Evolutionary conservation across 1,140 invertebrate species (phyloP).

Genomic region (Triops cancriformis): DNA sequence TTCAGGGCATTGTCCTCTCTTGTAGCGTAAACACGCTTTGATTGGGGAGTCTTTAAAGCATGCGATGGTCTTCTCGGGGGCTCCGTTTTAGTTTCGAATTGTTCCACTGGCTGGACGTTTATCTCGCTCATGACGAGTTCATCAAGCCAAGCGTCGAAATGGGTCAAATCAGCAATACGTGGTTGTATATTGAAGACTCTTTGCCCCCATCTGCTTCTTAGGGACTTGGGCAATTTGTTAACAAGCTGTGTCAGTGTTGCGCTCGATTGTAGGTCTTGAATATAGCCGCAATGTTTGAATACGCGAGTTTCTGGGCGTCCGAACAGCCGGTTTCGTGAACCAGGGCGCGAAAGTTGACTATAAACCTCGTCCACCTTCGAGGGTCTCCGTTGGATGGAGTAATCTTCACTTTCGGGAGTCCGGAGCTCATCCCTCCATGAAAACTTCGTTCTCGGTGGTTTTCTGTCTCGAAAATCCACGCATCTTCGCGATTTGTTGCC

Average conservation of each 20-base stretch:
- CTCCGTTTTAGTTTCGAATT: neutral
- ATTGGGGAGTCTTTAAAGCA: neutral
- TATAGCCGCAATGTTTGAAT: neutral
- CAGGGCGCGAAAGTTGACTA: neutral
- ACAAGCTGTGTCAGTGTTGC: neutral
- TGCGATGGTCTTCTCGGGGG: neutral
- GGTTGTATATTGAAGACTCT: neutral
- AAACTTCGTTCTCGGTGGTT: neutral
- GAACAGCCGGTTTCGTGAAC: too few species aligned
- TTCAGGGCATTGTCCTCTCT: neutral
- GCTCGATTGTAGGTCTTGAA: neutral
- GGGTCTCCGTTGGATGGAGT: conserved; percentile 18
- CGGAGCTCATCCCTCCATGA: neutral
- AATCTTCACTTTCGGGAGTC: neutral
- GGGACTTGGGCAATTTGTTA: neutral
- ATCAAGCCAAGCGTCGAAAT: conserved; percentile 15
- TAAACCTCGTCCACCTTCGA: conserved; percentile 12
- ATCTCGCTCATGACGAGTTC: neutral
- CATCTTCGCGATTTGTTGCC: neutral
- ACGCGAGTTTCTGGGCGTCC: too few species aligned
- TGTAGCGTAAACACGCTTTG: neutral
- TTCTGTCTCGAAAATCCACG: neutral
- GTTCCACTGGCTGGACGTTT: neutral
- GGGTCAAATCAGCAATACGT: neutral
- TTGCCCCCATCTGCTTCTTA: neutral